phyloP scores from a whole-genome alignment of 2,797 vertebrate species.

The Enteromius mattozi region DNA sequence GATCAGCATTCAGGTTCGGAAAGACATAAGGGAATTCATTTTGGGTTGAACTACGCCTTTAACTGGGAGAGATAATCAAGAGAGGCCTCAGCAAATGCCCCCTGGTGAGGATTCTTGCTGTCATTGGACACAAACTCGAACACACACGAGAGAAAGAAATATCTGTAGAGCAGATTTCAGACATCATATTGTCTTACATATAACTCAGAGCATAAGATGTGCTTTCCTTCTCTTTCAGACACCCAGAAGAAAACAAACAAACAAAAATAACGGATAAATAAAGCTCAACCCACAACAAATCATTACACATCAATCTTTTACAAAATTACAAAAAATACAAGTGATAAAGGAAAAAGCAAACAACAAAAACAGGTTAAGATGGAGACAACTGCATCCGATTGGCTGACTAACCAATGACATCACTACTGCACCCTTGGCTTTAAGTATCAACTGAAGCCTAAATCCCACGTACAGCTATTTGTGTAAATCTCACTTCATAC shows the following conservation, averaged over 20 bases:
- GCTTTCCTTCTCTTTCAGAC: not conserved
- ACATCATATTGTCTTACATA: slow-evolving; percentile 14
- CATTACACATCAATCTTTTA: slow-evolving; percentile 42
- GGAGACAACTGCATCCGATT: slow-evolving; percentile 41
- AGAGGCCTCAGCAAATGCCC: slow-evolving; percentile 50
- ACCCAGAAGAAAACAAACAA: slow-evolving; percentile 10
- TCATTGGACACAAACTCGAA: slow-evolving; percentile 52
- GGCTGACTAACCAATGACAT: slow-evolving; percentile 18
- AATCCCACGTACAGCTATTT: not conserved
- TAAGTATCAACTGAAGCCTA: not conserved
- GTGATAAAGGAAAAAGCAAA: slow-evolving; percentile 56
- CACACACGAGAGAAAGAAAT: slow-evolving; percentile 1
- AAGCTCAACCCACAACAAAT: slow-evolving; percentile 60
- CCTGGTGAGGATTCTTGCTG: slow-evolving; percentile 18
- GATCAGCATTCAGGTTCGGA: not conserved
- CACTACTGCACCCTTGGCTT: slow-evolving; percentile 5
- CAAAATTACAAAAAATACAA: slow-evolving; percentile 66
- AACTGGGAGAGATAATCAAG: not conserved
- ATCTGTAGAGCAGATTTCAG: not conserved
- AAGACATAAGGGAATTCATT: not conserved
- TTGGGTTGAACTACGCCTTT: not conserved
- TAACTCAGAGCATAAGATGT: not conserved
- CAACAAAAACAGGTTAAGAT: slow-evolving; percentile 11
- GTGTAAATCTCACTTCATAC: not conserved
- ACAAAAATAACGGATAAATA: slow-evolving; percentile 64